Conservation (phyloP, 1,140 invertebrate genomes). For the Drosophila littoralis region DNA sequence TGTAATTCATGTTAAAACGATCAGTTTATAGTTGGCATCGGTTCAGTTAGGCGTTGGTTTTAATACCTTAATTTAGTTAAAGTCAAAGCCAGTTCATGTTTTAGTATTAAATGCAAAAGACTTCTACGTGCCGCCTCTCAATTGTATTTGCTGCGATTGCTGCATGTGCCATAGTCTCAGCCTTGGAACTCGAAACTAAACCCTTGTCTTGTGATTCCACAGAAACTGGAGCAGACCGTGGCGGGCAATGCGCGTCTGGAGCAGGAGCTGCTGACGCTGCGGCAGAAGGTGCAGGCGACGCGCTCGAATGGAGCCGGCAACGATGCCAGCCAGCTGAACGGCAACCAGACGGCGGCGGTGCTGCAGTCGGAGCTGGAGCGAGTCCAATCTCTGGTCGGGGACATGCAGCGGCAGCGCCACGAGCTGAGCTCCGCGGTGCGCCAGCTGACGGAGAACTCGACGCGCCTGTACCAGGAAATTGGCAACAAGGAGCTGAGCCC, state of each 20-base stretch:
- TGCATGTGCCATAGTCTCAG: constrained; percentile 55
- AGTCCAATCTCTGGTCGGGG: constrained; percentile 93
- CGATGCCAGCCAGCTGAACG: constrained; percentile 69
- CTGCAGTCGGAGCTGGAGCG: constrained; percentile 92
- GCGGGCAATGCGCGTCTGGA: constrained; percentile 94
- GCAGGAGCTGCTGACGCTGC: constrained; percentile 92
- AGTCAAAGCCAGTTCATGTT: no score
- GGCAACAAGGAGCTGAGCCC: constrained; percentile 80
- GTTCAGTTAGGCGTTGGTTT: no score
- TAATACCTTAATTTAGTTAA: no score
- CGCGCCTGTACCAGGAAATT: constrained; percentile 80
- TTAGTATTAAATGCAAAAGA: constrained; percentile 63
- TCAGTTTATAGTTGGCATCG: no score
- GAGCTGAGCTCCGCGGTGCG: constrained; percentile 92
- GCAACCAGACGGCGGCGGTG: constrained; percentile 86
- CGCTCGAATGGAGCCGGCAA: constrained; percentile 63
- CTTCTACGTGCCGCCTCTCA: constrained; percentile 50
- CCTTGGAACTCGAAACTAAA: constrained; percentile 14
- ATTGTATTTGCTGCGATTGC: constrained; percentile 44
- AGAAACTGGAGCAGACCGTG: constrained; percentile 96
- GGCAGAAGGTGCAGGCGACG: constrained; percentile 92
- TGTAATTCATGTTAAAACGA: no score
- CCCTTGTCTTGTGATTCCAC: constrained; percentile 46
- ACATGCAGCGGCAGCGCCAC: constrained; percentile 92
- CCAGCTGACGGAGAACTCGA: constrained; percentile 91